Percentiles rank a stretch among this genome's conserved stretches.
These are phyloP conservation scores for Elephantulus edwardii DNA, from an alignment of 2,113 vertebrate genomes.

Conservation along the genomic window DNA sequence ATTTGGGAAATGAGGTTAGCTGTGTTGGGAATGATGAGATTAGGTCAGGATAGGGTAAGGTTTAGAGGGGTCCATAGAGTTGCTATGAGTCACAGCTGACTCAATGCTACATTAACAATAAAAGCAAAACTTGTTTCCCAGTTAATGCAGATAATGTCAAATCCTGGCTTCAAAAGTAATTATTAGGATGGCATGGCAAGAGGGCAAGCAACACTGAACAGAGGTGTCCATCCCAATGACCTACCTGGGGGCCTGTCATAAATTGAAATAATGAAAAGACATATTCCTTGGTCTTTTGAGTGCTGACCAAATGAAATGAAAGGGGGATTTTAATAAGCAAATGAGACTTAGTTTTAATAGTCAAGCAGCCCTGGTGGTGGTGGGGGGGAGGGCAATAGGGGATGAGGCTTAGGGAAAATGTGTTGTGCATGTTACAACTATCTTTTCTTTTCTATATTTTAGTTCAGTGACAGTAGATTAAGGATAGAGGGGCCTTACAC, in stretches of 20 bases:
- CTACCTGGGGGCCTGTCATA: not conserved
- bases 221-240: not conserved
- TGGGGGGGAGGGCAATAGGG: not conserved
- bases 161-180: conserved; percentile 18
- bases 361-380: not conserved
- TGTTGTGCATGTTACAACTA: not conserved
- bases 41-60: too few relatives aligned
- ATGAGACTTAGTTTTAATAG: not conserved
- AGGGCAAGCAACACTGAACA: not conserved
- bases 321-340: conserved; percentile 47
- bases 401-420: not conserved
- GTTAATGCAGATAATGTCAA: not conserved
- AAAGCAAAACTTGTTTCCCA: too few relatives aligned
- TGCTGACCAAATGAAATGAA: conserved; percentile 42
- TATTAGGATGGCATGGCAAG: not conserved
- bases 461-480: not conserved
- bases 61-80: too few relatives aligned
- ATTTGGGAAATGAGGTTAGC: too few relatives aligned
- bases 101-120: too few relatives aligned
- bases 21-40: too few relatives aligned
- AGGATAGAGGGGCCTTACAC: not conserved
- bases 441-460: not conserved
- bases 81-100: too few relatives aligned
- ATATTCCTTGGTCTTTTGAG: not conserved
- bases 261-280: conserved; percentile 58